Conservation (phyloP, 2,113 vertebrate genomes). For the Capra hircus region DNA sequence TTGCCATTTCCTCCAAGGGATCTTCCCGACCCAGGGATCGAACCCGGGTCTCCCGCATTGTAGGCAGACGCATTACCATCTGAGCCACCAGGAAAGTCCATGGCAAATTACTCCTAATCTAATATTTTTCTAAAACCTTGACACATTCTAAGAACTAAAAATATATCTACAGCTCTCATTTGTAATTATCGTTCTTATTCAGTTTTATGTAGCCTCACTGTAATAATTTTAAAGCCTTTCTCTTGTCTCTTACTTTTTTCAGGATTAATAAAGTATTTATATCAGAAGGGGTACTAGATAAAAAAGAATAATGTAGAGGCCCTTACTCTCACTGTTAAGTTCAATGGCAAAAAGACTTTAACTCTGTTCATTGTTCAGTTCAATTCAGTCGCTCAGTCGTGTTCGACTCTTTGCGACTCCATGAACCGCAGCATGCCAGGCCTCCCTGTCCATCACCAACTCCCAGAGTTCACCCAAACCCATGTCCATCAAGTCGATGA, state of each 20-base stretch:
- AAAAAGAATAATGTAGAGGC: not conserved
- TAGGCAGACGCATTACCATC: no score
- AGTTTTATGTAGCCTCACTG: not conserved
- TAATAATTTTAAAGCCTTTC: slow-evolving; percentile 7
- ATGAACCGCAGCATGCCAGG: no score
- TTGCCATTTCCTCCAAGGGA: no score
- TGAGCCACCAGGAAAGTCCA: no score
- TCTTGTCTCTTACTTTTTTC: not conserved
- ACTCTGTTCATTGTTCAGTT: not conserved
- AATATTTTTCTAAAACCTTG: not conserved
- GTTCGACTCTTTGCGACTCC: no score
- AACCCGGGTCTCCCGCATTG: no score
- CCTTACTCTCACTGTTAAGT: not conserved
- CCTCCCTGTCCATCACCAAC: no score
- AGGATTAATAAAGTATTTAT: not conserved
- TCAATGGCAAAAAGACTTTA: not conserved
- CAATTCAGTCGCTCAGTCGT: no score
- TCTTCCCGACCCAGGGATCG: no score
- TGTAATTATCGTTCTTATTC: not conserved
- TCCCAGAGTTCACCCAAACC: no score
- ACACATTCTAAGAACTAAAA: not conserved
- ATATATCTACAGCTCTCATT: not conserved
- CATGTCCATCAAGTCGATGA: no score
- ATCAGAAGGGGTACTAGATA: not conserved
- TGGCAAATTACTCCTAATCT: not conserved